Conservation (phyloP, 2,113 vertebrate species). For the Scomber colias region DNA sequence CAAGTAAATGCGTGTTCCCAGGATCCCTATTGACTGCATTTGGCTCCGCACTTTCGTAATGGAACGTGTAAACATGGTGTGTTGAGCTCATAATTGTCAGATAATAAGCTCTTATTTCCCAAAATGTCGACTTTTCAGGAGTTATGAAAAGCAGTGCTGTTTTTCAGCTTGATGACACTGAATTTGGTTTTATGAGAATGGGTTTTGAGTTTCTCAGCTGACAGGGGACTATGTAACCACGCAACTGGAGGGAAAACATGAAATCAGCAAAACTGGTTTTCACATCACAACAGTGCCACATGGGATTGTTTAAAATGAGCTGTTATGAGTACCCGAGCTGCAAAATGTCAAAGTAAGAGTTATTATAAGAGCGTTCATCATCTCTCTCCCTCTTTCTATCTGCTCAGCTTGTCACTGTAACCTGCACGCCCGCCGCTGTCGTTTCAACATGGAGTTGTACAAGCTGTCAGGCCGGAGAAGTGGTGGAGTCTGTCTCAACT, state of each 20-base stretch:
- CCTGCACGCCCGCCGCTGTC: conserved; percentile 95
- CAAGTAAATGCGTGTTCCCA: conserved; percentile 30
- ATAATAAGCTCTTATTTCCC: conserved; percentile 34
- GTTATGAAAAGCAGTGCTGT: conserved; percentile 31
- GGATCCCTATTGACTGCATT: background rate
- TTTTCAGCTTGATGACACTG: conserved; percentile 21
- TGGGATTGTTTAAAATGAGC: conserved; percentile 4
- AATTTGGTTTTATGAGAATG: conserved; percentile 16
- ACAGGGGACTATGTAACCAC: conserved; percentile 17
- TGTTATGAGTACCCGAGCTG: background rate
- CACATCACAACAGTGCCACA: background rate
- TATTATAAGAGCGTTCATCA: background rate
- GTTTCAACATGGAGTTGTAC: conserved; percentile 99
- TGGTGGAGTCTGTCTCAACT: conserved; percentile 97
- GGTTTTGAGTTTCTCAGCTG: conserved; percentile 40
- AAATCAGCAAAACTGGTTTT: conserved; percentile 32
- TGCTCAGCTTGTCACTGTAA: conserved; percentile 95
- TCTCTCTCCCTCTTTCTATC: conserved; percentile 13
- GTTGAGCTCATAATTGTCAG: conserved; percentile 13
- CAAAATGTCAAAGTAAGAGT: conserved; percentile 9
- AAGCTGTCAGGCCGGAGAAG: conserved; percentile 97
- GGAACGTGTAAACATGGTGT: conserved; percentile 10
- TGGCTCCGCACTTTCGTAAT: conserved; percentile 12
- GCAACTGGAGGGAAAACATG: conserved; percentile 27
- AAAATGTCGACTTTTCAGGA: conserved; percentile 40